A percentile compares a stretch with the other conserved stretches of the same genome.
phyloP scores from a whole-genome alignment of 2,888 invertebrate genomes.

The Nomada lathburiana region DNA sequence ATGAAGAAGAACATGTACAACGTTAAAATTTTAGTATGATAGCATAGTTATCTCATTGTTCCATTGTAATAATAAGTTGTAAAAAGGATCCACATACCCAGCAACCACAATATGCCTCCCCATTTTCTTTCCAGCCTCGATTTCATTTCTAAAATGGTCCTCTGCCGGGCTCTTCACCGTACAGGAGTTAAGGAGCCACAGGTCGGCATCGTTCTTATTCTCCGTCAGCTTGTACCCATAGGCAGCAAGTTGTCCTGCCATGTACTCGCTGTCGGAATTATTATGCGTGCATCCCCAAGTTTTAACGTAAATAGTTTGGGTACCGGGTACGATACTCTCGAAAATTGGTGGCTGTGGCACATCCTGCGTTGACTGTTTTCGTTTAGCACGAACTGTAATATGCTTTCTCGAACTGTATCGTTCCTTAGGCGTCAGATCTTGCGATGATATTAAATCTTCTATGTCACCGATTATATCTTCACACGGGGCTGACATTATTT shows the following conservation, averaged over 20 bases:
- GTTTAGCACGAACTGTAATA: constrained; percentile 88
- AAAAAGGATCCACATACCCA: constrained; percentile 85
- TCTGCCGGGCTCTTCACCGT: constrained; percentile 99
- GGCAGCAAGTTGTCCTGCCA: constrained; percentile 96
- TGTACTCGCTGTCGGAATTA: constrained; percentile 98
- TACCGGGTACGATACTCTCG: constrained; percentile 87
- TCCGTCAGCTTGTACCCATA: constrained; percentile 95
- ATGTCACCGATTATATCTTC: constrained; percentile 91
- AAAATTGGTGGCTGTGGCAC: constrained; percentile 68
- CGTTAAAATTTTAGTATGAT: too few relatives aligned
- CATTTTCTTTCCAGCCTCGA: constrained; percentile 89
- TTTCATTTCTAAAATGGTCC: constrained; percentile 96
- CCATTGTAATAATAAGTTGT: too few relatives aligned
- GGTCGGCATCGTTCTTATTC: constrained; percentile 92
- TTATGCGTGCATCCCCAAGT: constrained; percentile 99
- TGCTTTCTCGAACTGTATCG: constrained; percentile 90
- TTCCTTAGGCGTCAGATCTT: constrained; percentile 92
- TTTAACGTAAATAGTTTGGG: constrained; percentile 88
- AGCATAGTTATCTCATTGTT: too few relatives aligned
- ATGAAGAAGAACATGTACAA: too few relatives aligned
- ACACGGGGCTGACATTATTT: constrained; percentile 86
- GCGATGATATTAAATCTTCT: constrained; percentile 92
- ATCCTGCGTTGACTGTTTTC: constrained; percentile 72
- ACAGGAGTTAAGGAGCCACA: constrained; percentile 98
- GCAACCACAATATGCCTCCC: constrained; percentile 97